These are phyloP conservation scores for Callipepla squamata DNA, from an alignment of 2,113 vertebrate species.

Conservation along the genomic window DNA sequence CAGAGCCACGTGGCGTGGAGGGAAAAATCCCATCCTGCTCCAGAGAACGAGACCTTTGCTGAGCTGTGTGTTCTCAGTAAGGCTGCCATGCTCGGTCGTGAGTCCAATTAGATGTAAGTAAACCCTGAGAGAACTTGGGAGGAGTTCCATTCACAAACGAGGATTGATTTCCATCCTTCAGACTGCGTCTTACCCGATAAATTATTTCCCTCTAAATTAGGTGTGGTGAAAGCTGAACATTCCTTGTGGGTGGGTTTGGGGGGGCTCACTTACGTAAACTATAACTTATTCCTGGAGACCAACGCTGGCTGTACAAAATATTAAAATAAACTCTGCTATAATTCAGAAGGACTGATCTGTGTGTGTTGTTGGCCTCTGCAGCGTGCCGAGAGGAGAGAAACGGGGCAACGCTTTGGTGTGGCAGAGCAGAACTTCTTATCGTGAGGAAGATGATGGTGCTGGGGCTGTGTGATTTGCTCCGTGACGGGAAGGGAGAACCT, in stretches of 20 bases:
- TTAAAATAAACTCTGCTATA: slow-evolving; percentile 68
- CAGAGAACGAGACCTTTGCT: background rate
- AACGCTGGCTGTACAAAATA: slow-evolving; percentile 71
- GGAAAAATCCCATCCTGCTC: background rate
- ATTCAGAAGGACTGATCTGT: background rate
- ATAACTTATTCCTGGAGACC: slow-evolving; percentile 72
- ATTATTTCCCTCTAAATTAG: slow-evolving; percentile 27
- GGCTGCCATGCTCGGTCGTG: background rate
- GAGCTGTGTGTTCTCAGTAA: background rate
- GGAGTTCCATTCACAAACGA: slow-evolving; percentile 39
- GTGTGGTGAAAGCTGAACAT: slow-evolving; percentile 54
- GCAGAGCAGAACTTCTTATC: no score
- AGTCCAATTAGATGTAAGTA: slow-evolving; percentile 43
- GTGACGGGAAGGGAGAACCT: background rate
- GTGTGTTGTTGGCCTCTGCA: background rate
- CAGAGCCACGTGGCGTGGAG: background rate
- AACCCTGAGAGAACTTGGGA: slow-evolving; percentile 40
- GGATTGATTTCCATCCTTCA: slow-evolving; percentile 34
- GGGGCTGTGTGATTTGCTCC: background rate
- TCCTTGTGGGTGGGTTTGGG: slow-evolving; percentile 57
- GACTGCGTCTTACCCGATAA: background rate
- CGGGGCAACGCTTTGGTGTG: background rate
- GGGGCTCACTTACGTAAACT: slow-evolving; percentile 62
- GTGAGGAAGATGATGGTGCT: background rate
- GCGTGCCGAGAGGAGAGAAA: background rate